Evolutionary conservation across 2,888 invertebrate genomes (phyloP), one percentile per base, ranked within the genome.

Genomic region (Capitulum mitella): DNA sequence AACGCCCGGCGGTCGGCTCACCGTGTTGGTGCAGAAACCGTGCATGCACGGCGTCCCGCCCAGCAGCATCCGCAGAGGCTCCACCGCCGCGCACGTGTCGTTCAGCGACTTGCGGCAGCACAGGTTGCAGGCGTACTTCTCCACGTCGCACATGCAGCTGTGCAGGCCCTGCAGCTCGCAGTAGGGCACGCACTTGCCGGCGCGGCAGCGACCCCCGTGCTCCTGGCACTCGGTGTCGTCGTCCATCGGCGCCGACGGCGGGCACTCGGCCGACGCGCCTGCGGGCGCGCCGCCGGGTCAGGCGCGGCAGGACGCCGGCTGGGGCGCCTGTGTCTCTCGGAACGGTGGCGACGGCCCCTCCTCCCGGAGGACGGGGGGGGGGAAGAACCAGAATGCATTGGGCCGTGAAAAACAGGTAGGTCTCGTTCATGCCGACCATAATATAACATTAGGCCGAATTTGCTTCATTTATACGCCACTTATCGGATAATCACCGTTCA

Each of bases 81-180:
- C 93, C 32, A 95, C 93, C 0, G 95, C 94, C 84, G 93, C 93
- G 84, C 96, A 96, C 0, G 95, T 95, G 85, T 94, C 94, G 85
- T 96, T 96, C 82, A 95, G 89, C 83, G 92, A 94, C 87, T 92
- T 93, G 79, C 95, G 90, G 83, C 98, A 98, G 85, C 98, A 98
- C 78, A 97, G 90, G 84, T 93, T 94, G 85, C 98, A 98, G 8
- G 97, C 96, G 84, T 95, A 93, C 81, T 90, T 92, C 84, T 95
- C 95, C 95, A 93, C 92, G 85, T 97, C 96, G 86, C 98, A 98
- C 93, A 97, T 96, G 89, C 98, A 98, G 85, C 96, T 95, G 85
- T 94, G 94, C 85, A 94, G 88, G 78, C 92, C 93, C 85, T 94
- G 93, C 32, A 94, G 95, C 87, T 98, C 96, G 86, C 98, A 98